Evolutionary conservation across 2,888 invertebrate species (phyloP).

Genomic region (Matsumyia berberina): DNA sequence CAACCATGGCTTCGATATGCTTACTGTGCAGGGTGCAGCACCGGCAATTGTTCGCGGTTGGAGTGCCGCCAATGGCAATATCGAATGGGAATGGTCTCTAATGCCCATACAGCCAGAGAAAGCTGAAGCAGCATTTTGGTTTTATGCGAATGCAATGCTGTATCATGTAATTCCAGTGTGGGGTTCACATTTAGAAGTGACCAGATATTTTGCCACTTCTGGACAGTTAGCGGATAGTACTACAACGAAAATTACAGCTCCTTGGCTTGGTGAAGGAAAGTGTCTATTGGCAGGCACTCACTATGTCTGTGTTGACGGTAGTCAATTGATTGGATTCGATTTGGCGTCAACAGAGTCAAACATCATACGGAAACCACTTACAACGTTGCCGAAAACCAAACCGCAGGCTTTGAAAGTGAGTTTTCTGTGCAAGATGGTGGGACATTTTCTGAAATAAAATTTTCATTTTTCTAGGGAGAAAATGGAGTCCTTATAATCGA

Average conservation of each 20-base stretch:
- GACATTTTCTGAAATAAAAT: background rate
- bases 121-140: conserved; percentile 86
- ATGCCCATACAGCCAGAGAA: conserved; percentile 81
- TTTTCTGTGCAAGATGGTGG: background rate
- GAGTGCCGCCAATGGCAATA: conserved; percentile 89
- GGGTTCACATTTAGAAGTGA: conserved; percentile 88
- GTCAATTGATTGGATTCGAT: conserved; percentile 87
- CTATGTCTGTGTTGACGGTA: conserved; percentile 87
- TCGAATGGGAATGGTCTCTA: conserved; percentile 92
- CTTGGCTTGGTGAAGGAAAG: conserved; percentile 85
- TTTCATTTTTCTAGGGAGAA: conserved; percentile 78
- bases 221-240: conserved; percentile 86
- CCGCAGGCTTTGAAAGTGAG: conserved; percentile 80
- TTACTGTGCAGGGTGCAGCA: conserved; percentile 90
- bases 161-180: conserved; percentile 87
- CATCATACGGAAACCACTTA: conserved; percentile 85
- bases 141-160: conserved; percentile 86
- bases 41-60: conserved; percentile 91
- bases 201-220: conserved; percentile 87
- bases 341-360: conserved; percentile 86
- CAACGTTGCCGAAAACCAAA: conserved; percentile 80
- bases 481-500: conserved; percentile 84
- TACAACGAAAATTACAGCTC: conserved; percentile 86
- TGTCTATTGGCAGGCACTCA: conserved; percentile 88
- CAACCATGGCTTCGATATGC: conserved; percentile 86